A percentile compares a stretch with the other conserved stretches of the same genome.
These are phyloP conservation scores for Phodopus roborovskii DNA, from an alignment of 2,113 vertebrate species.

Conservation along the genomic window DNA sequence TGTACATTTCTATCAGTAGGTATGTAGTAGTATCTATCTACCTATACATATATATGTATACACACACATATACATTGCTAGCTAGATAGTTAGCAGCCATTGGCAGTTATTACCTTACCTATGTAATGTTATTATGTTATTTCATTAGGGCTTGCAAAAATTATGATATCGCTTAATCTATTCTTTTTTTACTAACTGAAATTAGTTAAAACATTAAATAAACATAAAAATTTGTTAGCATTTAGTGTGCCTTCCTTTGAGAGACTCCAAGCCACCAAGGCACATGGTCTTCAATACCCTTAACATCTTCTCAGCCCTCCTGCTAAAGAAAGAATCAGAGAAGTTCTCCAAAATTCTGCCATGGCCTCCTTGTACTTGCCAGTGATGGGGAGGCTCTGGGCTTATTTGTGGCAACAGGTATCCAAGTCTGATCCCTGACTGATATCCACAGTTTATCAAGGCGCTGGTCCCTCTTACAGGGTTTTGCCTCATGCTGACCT, in stretches of 20 bases:
- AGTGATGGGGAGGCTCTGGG: background rate
- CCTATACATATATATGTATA: too few species aligned
- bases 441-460: background rate
- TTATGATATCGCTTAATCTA: background rate
- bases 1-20: too few species aligned
- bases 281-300: background rate
- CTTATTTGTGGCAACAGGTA: background rate
- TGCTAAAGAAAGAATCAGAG: background rate
- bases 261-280: background rate
- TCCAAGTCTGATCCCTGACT: background rate
- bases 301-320: background rate
- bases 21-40: too few species aligned
- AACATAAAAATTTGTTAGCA: background rate
- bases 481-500: background rate
- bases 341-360: background rate
- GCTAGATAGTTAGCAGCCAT: too few species aligned
- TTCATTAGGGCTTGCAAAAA: background rate
- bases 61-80: too few species aligned
- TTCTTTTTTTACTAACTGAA: constrained; percentile 6
- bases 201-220: constrained; percentile 38
- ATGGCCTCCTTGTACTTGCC: background rate
- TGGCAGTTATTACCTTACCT: too few species aligned
- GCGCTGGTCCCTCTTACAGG: background rate
- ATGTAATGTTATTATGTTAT: too few species aligned
- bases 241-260: background rate